A percentile compares a stretch with the other conserved stretches of the same genome.
Evolutionary conservation across 2,113 vertebrate species (phyloP).

Genomic region (Todiramphus chloris): DNA sequence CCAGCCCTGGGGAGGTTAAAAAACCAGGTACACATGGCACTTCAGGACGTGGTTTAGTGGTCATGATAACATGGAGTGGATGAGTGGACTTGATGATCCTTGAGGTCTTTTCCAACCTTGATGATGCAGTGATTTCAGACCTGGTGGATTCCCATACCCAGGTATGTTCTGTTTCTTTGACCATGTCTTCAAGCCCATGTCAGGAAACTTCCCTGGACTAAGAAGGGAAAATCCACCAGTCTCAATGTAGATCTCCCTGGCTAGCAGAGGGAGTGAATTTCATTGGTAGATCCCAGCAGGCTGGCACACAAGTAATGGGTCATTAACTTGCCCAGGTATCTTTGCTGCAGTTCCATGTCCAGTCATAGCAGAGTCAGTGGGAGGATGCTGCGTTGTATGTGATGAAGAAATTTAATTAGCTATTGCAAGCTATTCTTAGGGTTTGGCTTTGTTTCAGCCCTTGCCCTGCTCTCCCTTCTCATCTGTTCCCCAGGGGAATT

Average conservation of each 20-base stretch:
- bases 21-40: neutral
- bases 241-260: neutral
- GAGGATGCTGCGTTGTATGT: neutral
- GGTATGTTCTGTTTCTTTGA: neutral
- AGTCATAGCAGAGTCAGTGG: neutral
- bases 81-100: too few species aligned
- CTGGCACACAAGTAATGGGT: neutral
- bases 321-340: neutral
- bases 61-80: too few species aligned
- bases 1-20: too few species aligned
- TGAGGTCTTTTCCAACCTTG: too few species aligned
- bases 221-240: neutral
- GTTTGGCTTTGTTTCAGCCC: neutral
- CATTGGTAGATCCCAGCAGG: neutral
- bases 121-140: too few species aligned
- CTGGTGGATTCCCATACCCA: neutral
- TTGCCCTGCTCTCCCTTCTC: neutral
- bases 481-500: neutral
- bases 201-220: neutral
- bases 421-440: neutral
- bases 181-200: neutral
- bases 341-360: neutral
- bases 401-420: neutral
- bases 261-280: neutral
- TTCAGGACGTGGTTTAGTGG: too few species aligned